A percentile compares a stretch with the other conserved stretches of the same genome.
Evolutionary conservation across 2,797 vertebrate genomes (phyloP).

Genomic region (Danio choprae): DNA sequence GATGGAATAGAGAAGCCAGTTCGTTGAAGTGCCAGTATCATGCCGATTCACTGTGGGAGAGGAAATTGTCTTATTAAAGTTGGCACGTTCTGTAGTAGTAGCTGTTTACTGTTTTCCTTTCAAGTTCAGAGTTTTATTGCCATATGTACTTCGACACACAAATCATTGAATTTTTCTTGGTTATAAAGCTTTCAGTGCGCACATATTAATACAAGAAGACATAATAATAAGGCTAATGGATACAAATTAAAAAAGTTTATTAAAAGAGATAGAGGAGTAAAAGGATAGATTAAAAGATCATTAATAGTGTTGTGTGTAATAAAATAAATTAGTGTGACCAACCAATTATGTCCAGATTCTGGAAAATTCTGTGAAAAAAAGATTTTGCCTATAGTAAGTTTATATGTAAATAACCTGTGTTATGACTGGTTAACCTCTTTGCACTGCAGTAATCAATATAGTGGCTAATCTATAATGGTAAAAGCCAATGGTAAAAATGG

Average conservation of each 20-base stretch:
- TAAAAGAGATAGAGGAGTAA: too few species aligned
- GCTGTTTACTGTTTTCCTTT: background rate
- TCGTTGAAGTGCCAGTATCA: conserved; percentile 3
- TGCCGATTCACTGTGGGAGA: background rate
- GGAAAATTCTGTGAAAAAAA: background rate
- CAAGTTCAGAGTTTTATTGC: background rate
- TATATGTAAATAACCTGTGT: background rate
- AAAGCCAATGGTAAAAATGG: too few species aligned
- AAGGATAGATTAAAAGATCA: too few species aligned
- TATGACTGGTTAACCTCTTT: background rate
- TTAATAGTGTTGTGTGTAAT: too few species aligned
- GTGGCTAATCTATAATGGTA: background rate
- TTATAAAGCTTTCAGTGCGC: too few species aligned
- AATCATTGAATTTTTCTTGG: too few species aligned
- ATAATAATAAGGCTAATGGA: too few species aligned
- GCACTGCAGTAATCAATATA: background rate
- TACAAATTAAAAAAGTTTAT: too few species aligned
- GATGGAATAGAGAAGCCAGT: conserved; percentile 8
- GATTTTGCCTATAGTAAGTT: background rate
- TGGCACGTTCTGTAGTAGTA: background rate
- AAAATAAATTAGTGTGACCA: too few species aligned
- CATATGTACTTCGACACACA: too few species aligned
- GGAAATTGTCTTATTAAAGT: conserved; percentile 3
- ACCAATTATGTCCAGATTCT: too few species aligned
- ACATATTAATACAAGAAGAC: too few species aligned